Conservation (phyloP, 2,113 vertebrate genomes). For the Thunnus thynnus region DNA sequence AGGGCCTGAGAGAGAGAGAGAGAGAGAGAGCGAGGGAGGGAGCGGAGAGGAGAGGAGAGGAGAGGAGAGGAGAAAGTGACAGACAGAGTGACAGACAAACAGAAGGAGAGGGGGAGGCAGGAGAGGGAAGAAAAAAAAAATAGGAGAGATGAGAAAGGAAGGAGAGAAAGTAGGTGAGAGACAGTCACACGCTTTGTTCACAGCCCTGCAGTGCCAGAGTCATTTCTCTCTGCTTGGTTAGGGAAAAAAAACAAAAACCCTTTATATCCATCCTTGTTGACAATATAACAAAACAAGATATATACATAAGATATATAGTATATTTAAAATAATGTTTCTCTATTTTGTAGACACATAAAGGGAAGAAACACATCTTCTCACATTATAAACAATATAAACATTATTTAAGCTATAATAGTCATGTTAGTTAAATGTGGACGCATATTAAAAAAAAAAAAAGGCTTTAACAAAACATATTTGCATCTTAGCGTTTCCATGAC, state of each 20-base stretch:
- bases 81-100: constrained; percentile 61
- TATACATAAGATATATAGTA: too few relatives aligned
- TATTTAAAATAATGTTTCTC: background rate
- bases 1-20: constrained; percentile 74
- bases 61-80: constrained; percentile 41
- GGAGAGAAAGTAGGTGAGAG: constrained; percentile 75
- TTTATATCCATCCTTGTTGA: constrained; percentile 7
- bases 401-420: background rate
- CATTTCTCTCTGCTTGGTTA: constrained; percentile 24
- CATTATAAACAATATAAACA: background rate
- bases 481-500: background rate
- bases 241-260: constrained; percentile 25
- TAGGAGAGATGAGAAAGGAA: constrained; percentile 21
- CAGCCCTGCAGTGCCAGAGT: constrained; percentile 50
- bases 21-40: background rate
- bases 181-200: constrained; percentile 75
- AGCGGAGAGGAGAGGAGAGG: background rate
- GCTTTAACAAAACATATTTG: background rate
- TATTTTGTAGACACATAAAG: background rate
- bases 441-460: background rate
- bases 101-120: constrained; percentile 67
- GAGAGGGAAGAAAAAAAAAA: constrained; percentile 4
- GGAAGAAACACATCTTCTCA: background rate
- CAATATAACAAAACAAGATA: constrained; percentile 3
- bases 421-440: background rate